Evolutionary conservation across 1,140 invertebrate genomes (phyloP).

Genomic region (Procambarus clarkii): DNA sequence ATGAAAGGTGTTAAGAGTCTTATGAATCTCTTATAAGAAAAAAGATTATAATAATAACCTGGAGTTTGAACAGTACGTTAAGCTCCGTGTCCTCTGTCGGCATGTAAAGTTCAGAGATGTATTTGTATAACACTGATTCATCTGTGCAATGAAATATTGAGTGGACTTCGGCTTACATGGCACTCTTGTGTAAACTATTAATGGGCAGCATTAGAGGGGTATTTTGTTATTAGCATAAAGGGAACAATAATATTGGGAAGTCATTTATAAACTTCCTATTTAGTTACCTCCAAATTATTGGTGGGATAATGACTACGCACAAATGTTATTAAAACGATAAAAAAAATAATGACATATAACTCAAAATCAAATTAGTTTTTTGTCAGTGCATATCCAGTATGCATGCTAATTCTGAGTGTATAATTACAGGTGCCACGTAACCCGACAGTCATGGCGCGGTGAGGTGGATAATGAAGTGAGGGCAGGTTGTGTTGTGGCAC

Average conservation of each 20-base stretch:
- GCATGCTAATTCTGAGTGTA: conserved; percentile 66
- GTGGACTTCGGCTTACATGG: conserved; percentile 35
- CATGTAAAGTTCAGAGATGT: too few species aligned
- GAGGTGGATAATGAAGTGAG: conserved; percentile 61
- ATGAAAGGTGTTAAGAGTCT: neutral
- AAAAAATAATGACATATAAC: conserved; percentile 7
- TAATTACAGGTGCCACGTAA: conserved; percentile 70
- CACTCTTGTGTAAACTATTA: neutral
- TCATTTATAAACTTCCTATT: neutral
- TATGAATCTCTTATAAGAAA: too few species aligned
- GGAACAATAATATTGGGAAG: neutral
- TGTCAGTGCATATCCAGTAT: conserved; percentile 40
- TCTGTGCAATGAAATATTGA: neutral
- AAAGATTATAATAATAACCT: too few species aligned
- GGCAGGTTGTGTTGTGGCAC: conserved; percentile 39
- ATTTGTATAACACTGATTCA: neutral
- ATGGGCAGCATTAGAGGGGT: neutral
- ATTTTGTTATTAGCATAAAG: neutral
- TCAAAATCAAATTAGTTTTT: neutral
- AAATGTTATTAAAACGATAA: neutral
- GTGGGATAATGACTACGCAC: neutral
- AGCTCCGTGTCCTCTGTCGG: too few species aligned
- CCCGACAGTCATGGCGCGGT: conserved; percentile 58
- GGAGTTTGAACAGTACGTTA: too few species aligned
- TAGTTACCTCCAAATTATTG: neutral